Evolutionary conservation across 2,888 invertebrate genomes (phyloP).

Genomic region (Ethmia dodecea): DNA sequence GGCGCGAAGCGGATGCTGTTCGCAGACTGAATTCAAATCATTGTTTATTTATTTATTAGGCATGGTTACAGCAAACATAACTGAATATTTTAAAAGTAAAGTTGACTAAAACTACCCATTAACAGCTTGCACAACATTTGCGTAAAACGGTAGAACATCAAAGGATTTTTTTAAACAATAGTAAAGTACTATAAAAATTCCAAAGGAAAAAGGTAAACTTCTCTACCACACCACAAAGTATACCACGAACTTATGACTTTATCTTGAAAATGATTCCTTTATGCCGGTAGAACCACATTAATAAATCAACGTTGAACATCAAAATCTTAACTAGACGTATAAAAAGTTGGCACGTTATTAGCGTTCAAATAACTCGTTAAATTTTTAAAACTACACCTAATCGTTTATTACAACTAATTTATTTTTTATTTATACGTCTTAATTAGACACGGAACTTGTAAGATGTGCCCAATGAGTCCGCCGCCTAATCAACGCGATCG

Average conservation of each 20-base stretch:
- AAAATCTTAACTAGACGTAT: slow-evolving; percentile 16
- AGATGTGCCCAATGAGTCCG: slow-evolving; percentile 28
- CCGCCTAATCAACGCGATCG: slow-evolving; percentile 59
- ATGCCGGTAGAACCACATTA: not conserved
- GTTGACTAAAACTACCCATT: too few species aligned
- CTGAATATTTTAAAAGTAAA: not conserved
- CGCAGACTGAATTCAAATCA: slow-evolving; percentile 40
- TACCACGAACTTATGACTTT: too few species aligned
- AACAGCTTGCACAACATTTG: too few species aligned
- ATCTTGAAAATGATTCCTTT: too few species aligned
- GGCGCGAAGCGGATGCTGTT: slow-evolving; percentile 53
- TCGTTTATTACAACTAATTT: slow-evolving; percentile 27
- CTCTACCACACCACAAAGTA: too few species aligned
- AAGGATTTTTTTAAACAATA: too few species aligned
- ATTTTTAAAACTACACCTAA: slow-evolving; percentile 30
- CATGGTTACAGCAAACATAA: too few species aligned
- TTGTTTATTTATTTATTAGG: too few species aligned
- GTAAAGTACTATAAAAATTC: too few species aligned
- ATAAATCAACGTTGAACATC: slow-evolving; percentile 4
- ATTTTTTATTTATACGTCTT: slow-evolving; percentile 43
- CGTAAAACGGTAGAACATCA: too few species aligned
- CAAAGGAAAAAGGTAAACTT: too few species aligned
- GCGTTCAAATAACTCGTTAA: slow-evolving; percentile 36
- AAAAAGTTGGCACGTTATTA: slow-evolving; percentile 33
- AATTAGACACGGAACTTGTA: slow-evolving; percentile 38